Evolutionary conservation across 2,888 invertebrate species (phyloP), one percentile per base, ranked within the genome.

Genomic region (Papilio gigon): DNA sequence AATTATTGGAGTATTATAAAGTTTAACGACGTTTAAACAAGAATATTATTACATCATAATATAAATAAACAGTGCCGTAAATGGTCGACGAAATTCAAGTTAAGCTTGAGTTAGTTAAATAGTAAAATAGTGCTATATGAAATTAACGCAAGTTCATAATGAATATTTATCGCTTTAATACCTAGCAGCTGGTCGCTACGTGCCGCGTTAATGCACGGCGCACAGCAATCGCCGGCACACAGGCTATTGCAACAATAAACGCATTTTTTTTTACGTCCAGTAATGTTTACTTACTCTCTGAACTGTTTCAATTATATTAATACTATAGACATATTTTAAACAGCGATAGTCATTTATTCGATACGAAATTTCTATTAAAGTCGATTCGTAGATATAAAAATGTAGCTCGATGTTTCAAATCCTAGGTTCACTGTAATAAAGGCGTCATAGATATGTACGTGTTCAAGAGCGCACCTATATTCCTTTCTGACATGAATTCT

Each of bases 81-180:
- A 17, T 35, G 56, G 25, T 63, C 35, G 12, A 64, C 69, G 71
- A 78, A 77, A 75, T 81, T 76, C 78, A 76, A 77, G 82, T 84
- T 85, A 84, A 84, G 84, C 83, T 84, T 81, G 84, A 88, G 88
- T 88, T 88, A 88, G 84, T 81, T 84, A 83, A 86, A 87, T 87
- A 87, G 85, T 88, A 87, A 88, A 86, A 86, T 87, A 89, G 85
- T 84, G 84, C 80, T 82, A 81, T 85, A 81, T 81, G 82, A 86
- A 88, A 90, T 90, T 90, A 88, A 90, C 76, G 87, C 86, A 85
- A 90, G 84, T 89, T 89, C 85, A 87, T 90, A 91, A 91, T 90
- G 87, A 88, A 89, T 90, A 90, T 91, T 91, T 91, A 91, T 89
- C 76, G 88, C 80, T 87, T 90, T 90, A 91, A 91, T 91, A 90